Evolutionary conservation across 2,888 invertebrate species (phyloP), one percentile per base, ranked within the genome.

Genomic region (Drosophila birchii): DNA sequence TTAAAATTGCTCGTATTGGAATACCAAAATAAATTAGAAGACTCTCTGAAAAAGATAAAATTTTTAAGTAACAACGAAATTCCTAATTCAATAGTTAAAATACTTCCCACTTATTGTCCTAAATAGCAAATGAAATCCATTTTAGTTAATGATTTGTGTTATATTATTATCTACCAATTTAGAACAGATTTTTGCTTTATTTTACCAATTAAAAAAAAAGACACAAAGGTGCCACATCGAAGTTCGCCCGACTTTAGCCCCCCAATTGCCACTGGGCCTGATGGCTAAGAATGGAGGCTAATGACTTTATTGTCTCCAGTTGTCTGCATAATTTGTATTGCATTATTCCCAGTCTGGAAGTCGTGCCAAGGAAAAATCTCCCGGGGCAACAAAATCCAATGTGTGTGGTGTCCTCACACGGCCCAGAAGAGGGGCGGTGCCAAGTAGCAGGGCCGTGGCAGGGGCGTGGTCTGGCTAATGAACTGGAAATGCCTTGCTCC

Each of bases 231-330:
- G 18, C 5, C 18, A 20, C 32, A 18, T 51, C 11, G 6, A 14
- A 34, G 9, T 51, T 20, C 14, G n/a, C 49, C 49, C 9, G 23
- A n/a, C 16, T 29, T 34, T 34, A 34, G 34, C 20, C 34, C 51
- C 20, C 23, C 23, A 23, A 20, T 9, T 34, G 34, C 51, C 51
- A 6, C 20, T 16, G 51, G 20, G n/a, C 18, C 38, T 29, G 26
- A 29, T 23, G 18, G 5, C 39, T 16, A 14, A 51, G 36, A 51
- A 66, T 43, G 5, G 41, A 67, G 74, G 78, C 78, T 88, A 83
- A 83, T 84, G 88, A 78, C 83, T 83, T 76, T 62, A 76, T 73
- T 58, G 86, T 80, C 81, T 80, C 84, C 80, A 83, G 60, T 67
- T 74, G 77, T 78, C 80, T 86, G 80, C 83, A 78, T 75, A 86